These are phyloP conservation scores for Ips typographus DNA, from an alignment of 1,140 invertebrate genomes.

Conservation along the genomic window DNA sequence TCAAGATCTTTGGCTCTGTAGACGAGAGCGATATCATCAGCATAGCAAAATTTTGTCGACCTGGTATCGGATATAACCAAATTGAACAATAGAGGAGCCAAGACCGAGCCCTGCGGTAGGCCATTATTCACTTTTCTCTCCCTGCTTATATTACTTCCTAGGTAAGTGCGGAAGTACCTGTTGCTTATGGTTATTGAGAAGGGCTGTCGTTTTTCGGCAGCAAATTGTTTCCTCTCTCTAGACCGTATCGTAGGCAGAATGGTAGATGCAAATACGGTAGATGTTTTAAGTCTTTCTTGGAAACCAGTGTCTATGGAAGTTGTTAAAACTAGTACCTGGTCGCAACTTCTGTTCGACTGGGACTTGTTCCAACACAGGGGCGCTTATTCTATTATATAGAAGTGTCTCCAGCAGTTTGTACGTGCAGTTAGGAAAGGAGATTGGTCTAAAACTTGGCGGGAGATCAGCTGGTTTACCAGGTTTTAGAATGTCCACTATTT, in stretches of 20 bases:
- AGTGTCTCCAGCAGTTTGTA: no score
- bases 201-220: neutral
- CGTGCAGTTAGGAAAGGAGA: no score
- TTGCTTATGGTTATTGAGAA: constrained; percentile 1
- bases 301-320: neutral
- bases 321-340: neutral
- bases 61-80: neutral
- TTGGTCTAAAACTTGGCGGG: no score
- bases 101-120: no score
- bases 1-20: constrained; percentile 4
- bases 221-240: no score
- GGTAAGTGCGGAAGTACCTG: neutral
- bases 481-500: no score
- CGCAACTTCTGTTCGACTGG: neutral
- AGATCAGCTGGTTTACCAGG: no score
- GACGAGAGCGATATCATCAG: neutral
- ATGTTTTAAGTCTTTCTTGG: no score
- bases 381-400: neutral
- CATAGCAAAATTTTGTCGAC: neutral
- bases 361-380: neutral
- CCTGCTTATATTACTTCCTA: no score
- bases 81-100: neutral
- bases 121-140: no score
- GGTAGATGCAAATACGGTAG: neutral
- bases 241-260: no score